Evolutionary conservation across 2,797 vertebrate genomes (phyloP).

Genomic region (Cottoperca gobio): DNA sequence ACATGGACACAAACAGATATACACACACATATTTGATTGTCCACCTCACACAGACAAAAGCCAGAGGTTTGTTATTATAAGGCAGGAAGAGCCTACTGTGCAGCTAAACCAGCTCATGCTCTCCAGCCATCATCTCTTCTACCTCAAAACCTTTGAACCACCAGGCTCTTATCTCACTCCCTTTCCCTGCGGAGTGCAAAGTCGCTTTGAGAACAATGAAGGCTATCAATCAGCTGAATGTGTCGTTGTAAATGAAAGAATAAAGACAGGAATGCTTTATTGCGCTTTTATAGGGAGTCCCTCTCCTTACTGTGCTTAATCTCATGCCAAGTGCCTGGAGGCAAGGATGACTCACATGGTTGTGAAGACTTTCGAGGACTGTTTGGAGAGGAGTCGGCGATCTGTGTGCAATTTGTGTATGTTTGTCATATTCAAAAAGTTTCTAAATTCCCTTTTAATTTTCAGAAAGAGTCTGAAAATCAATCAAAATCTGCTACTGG

Average conservation of each 20-base stretch:
- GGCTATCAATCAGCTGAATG: conserved; percentile 39
- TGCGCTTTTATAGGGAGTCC: conserved; percentile 57
- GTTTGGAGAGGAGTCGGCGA: conserved; percentile 29
- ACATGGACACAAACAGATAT: conserved; percentile 26
- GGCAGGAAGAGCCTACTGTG: conserved; percentile 68
- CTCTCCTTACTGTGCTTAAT: conserved; percentile 58
- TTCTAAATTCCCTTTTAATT: conserved; percentile 23
- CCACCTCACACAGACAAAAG: conserved; percentile 63
- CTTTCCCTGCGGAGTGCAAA: not conserved
- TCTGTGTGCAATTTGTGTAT: conserved; percentile 26
- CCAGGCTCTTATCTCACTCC: not conserved
- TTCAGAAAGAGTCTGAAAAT: conserved; percentile 39
- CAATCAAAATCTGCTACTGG: conserved; percentile 48
- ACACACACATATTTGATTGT: conserved; percentile 45
- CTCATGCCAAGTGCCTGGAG: conserved; percentile 60
- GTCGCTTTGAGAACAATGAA: conserved; percentile 14
- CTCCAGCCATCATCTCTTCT: conserved; percentile 18
- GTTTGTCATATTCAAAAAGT: conserved; percentile 28
- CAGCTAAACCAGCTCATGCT: conserved; percentile 37
- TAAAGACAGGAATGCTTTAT: conserved; percentile 45
- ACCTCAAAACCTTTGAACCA: conserved; percentile 23
- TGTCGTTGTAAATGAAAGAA: conserved; percentile 37
- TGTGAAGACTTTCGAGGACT: conserved; percentile 32
- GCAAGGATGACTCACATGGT: conserved; percentile 51
- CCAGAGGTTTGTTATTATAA: conserved; percentile 66